Percentiles rank a stretch among this genome's conserved stretches.
Evolutionary conservation across 2,888 invertebrate species (phyloP).

Genomic region (Acleris emargana): DNA sequence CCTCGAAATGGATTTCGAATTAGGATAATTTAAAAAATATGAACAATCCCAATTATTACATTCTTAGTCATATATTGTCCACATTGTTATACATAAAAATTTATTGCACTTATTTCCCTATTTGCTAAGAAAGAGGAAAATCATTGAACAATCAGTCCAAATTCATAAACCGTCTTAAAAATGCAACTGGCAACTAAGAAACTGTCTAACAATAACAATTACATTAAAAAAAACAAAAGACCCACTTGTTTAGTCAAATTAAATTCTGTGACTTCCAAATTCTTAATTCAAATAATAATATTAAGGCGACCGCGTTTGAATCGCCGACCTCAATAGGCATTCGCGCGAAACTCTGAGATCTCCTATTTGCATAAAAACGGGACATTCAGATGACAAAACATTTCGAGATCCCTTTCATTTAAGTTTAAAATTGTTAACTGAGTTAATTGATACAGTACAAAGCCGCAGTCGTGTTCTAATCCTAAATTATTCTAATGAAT

Average conservation of each 20-base stretch:
- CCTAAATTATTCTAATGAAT: slow-evolving; percentile 71
- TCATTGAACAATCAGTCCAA: no score
- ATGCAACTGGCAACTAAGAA: background rate
- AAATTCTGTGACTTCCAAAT: slow-evolving; percentile 63
- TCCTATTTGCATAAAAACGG: slow-evolving; percentile 77
- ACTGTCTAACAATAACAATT: background rate
- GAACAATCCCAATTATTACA: no score
- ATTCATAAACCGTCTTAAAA: background rate
- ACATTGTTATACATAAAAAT: no score
- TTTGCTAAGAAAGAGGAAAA: no score
- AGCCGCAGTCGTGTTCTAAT: slow-evolving; percentile 51
- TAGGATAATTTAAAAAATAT: no score
- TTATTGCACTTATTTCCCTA: no score
- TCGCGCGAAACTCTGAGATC: slow-evolving; percentile 56
- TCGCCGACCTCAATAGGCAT: slow-evolving; percentile 62
- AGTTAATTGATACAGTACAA: slow-evolving; percentile 70
- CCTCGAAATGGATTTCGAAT: no score
- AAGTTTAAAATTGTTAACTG: slow-evolving; percentile 75
- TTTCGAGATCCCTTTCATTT: slow-evolving; percentile 73
- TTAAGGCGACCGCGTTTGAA: slow-evolving; percentile 62
- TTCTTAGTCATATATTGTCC: no score
- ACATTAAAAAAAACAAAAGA: slow-evolving; percentile 39
- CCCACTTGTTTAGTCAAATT: slow-evolving; percentile 66
- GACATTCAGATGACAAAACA: slow-evolving; percentile 75
- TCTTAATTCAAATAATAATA: slow-evolving; percentile 75